phyloP scores from a whole-genome alignment of 1,140 invertebrate genomes.

The Bombyx mandarina region DNA sequence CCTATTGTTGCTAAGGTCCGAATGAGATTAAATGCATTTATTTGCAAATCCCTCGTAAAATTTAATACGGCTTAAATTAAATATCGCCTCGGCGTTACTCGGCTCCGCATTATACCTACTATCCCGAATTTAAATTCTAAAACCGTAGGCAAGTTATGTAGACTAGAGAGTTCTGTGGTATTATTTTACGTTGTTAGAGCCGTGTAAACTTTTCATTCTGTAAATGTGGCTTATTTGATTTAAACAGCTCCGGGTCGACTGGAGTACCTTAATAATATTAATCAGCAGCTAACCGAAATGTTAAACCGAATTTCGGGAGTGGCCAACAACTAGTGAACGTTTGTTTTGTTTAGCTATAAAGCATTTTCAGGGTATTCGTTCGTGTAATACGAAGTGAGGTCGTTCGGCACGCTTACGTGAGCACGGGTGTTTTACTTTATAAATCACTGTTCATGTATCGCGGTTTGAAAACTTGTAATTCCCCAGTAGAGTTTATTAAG shows the following conservation, averaged over 20 bases:
- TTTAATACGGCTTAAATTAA: slow-evolving; percentile 6
- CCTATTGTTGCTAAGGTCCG: background rate
- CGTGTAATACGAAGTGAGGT: too few relatives aligned
- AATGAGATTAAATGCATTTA: slow-evolving; percentile 1
- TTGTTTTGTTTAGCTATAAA: slow-evolving; percentile 7
- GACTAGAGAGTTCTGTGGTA: slow-evolving; percentile 20
- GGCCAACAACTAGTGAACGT: slow-evolving; percentile 5
- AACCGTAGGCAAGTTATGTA: slow-evolving; percentile 20
- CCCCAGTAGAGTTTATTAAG: too few relatives aligned
- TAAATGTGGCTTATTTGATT: slow-evolving; percentile 27
- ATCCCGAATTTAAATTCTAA: slow-evolving; percentile 19
- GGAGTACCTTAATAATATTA: slow-evolving; percentile 13
- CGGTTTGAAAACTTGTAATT: too few relatives aligned
- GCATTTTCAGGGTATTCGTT: background rate
- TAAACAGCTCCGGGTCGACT: slow-evolving; percentile 13
- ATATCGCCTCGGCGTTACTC: background rate
- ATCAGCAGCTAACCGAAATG: slow-evolving; percentile 13
- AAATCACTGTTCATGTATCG: too few relatives aligned
- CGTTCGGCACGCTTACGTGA: too few relatives aligned
- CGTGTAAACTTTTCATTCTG: slow-evolving; percentile 24
- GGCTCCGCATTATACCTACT: slow-evolving; percentile 6
- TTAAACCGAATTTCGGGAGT: slow-evolving; percentile 9
- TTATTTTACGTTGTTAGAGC: slow-evolving; percentile 22
- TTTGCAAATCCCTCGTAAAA: background rate
- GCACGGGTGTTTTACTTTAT: too few relatives aligned